These are phyloP conservation scores for Tetrax tetrax DNA, from an alignment of 2,113 vertebrate genomes.

Conservation along the genomic window DNA sequence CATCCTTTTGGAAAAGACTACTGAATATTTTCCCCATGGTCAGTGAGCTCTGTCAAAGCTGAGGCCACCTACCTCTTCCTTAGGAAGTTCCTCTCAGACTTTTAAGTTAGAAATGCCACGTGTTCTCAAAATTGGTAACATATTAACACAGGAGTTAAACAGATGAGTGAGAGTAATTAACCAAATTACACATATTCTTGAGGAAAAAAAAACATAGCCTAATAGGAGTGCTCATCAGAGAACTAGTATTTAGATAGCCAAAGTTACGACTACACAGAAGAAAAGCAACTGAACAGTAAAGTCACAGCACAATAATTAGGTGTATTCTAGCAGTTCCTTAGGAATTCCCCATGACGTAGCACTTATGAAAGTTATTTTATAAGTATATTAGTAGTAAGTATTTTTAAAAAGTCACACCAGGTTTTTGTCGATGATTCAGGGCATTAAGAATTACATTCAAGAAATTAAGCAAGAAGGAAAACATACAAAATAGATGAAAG, in stretches of 20 bases:
- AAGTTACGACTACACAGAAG: neutral
- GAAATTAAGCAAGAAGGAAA: neutral
- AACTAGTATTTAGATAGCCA: slow-evolving; percentile 8
- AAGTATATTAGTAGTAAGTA: neutral
- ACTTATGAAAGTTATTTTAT: slow-evolving; percentile 43
- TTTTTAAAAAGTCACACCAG: neutral
- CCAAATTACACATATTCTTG: neutral
- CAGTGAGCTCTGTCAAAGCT: neutral
- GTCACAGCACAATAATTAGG: slow-evolving; percentile 9
- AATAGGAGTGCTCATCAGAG: slow-evolving; percentile 3
- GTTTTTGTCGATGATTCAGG: neutral
- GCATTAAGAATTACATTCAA: too few species aligned
- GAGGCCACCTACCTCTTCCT: neutral
- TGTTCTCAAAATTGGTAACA: neutral
- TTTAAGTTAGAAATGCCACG: neutral
- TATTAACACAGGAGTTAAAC: neutral
- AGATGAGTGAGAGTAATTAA: slow-evolving; percentile 27
- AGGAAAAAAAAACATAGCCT: neutral
- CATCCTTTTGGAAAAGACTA: neutral
- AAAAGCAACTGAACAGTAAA: neutral
- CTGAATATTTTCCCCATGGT: neutral
- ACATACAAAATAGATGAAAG: neutral
- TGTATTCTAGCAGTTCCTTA: slow-evolving; percentile 20
- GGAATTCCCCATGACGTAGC: slow-evolving; percentile 25
- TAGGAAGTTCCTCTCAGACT: neutral